Conservation (phyloP, 2,113 vertebrate species). For the Clarias batrachus region DNA sequence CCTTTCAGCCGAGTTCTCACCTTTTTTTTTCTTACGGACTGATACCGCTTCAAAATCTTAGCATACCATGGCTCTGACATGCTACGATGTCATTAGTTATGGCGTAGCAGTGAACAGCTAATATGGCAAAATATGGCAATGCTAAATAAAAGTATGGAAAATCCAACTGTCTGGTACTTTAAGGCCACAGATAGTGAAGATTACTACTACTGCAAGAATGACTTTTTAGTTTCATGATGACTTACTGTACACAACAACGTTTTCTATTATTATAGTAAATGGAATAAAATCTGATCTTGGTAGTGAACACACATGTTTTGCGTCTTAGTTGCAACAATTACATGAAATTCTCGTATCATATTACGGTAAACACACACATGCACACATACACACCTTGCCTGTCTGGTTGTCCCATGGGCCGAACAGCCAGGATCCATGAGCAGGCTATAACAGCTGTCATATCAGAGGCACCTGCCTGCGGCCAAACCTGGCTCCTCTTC, state of each 20-base stretch:
- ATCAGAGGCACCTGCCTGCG: constrained; percentile 51
- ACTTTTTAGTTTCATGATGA: not conserved
- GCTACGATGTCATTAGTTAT: no score
- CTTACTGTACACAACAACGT: no score
- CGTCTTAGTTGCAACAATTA: not conserved
- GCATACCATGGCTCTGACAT: no score
- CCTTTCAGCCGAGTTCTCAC: no score
- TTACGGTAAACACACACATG: constrained; percentile 1
- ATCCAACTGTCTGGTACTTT: no score
- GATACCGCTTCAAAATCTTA: no score
- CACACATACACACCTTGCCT: constrained; percentile 23
- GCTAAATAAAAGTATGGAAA: no score
- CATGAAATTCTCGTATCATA: not conserved
- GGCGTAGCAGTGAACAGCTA: no score
- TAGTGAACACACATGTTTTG: not conserved
- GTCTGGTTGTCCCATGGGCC: constrained; percentile 17
- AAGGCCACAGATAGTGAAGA: no score
- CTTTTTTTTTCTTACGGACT: no score
- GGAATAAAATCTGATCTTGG: not conserved
- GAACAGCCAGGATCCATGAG: constrained; percentile 37
- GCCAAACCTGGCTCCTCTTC: constrained; percentile 37
- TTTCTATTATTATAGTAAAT: not conserved
- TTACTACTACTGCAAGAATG: not conserved
- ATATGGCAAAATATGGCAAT: no score
- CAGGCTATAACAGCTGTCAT: constrained; percentile 52